phyloP scores from a whole-genome alignment of 92 coral and sea anemone genomes.

The Umimayanthus chanpuru region DNA sequence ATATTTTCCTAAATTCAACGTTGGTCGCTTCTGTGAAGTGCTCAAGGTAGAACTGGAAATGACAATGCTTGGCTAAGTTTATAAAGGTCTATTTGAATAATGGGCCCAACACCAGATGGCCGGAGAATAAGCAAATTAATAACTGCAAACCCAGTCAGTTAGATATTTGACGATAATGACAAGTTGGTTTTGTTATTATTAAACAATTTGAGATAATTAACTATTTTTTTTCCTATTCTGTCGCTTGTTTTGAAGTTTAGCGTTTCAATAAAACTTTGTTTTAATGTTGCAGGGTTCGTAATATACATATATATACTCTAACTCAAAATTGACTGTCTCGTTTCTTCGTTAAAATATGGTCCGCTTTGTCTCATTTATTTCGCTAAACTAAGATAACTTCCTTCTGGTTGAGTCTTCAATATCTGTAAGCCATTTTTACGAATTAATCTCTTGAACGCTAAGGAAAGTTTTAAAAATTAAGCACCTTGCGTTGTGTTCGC shows the following conservation, averaged over 20 bases:
- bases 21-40: not conserved
- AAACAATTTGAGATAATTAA: constrained; percentile 70
- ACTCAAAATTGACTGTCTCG: not conserved
- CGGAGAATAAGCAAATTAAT: constrained; percentile 57
- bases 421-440: constrained; percentile 24
- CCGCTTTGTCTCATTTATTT: not conserved
- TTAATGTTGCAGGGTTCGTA: constrained; percentile 33
- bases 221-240: constrained; percentile 45
- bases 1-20: not conserved
- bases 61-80: constrained; percentile 12
- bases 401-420: not conserved
- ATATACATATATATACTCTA: constrained; percentile 32
- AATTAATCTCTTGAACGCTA: constrained; percentile 25
- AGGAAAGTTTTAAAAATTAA: constrained; percentile 40
- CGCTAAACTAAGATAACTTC: not conserved
- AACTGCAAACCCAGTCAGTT: constrained; percentile 51
- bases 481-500: constrained; percentile 26
- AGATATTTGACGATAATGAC: constrained; percentile 72
- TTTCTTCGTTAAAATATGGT: not conserved
- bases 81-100: constrained; percentile 43
- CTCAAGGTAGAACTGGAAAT: constrained; percentile 8
- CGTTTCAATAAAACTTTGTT: constrained; percentile 42
- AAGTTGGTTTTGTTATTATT: constrained; percentile 76
- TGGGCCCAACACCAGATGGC: constrained; percentile 74
- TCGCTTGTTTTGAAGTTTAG: constrained; percentile 45